These are phyloP conservation scores for Hemicentrotus pulcherrimus DNA, from an alignment of 35 echinoderm and acorn worm genomes.

Conservation along the genomic window DNA sequence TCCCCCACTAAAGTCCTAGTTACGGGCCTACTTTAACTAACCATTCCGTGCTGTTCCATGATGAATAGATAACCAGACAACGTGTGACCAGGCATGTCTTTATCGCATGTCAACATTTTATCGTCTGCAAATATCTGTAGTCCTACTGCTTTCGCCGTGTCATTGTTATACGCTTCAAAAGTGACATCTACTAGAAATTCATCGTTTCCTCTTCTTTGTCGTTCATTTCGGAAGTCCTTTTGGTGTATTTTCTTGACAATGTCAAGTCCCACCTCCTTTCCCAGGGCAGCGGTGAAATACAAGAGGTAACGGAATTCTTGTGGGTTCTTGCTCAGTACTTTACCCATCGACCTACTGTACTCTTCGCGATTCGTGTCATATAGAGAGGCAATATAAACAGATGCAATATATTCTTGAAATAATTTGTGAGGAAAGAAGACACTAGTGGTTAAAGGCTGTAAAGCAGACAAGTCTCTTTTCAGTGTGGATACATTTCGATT, in stretches of 20 bases:
- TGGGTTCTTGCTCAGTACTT: background rate
- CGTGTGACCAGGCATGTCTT: constrained; percentile 4
- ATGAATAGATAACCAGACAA: background rate
- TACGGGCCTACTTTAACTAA: background rate
- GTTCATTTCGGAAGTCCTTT: background rate
- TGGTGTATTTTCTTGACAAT: background rate
- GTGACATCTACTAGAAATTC: background rate
- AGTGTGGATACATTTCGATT: background rate
- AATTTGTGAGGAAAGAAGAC: constrained; percentile 21
- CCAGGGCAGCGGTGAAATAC: background rate
- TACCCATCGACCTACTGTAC: background rate
- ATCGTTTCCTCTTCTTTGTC: background rate
- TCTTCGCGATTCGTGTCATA: background rate
- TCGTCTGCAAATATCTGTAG: background rate
- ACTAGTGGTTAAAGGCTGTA: background rate
- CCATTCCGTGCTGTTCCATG: background rate
- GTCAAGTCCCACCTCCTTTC: background rate
- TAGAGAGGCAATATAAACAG: background rate
- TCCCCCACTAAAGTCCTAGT: too few relatives aligned
- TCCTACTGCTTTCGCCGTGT: background rate
- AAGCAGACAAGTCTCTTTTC: background rate
- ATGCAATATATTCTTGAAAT: background rate
- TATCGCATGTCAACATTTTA: background rate
- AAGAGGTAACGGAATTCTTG: background rate
- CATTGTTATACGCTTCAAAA: background rate